Evolutionary conservation across 2,113 vertebrate genomes (phyloP).

Genomic region (Rhinogobius similis): DNA sequence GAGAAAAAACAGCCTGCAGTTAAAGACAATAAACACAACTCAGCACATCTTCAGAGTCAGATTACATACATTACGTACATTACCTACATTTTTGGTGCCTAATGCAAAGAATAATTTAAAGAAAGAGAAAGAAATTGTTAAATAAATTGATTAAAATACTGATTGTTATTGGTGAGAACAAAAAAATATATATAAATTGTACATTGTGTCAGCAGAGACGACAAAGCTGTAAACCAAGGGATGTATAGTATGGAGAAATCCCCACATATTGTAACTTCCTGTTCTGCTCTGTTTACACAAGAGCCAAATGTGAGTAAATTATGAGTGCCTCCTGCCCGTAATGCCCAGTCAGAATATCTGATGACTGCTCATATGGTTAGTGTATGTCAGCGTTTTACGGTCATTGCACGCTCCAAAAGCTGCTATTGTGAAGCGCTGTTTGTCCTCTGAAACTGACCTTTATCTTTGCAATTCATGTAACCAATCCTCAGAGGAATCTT

Average conservation of each 20-base stretch:
- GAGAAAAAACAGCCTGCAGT: too few species aligned
- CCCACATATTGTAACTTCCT: slow-evolving; percentile 32
- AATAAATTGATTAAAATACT: too few species aligned
- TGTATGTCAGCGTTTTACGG: slow-evolving; percentile 17
- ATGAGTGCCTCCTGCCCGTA: slow-evolving; percentile 28
- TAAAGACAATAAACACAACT: too few species aligned
- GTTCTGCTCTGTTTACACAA: slow-evolving; percentile 18
- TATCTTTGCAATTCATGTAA: neutral
- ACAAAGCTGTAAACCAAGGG: neutral
- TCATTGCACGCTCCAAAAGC: neutral
- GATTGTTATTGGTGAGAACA: too few species aligned
- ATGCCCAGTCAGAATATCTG: slow-evolving; percentile 8
- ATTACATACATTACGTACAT: too few species aligned
- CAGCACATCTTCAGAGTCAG: too few species aligned
- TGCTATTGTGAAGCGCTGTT: too few species aligned
- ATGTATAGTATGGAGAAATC: slow-evolving; percentile 7
- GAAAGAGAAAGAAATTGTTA: neutral
- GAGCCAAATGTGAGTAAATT: slow-evolving; percentile 1
- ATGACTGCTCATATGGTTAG: slow-evolving; percentile 22
- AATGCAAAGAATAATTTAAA: too few species aligned
- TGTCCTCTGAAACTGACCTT: neutral
- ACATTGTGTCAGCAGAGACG: neutral
- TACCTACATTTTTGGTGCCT: too few species aligned
- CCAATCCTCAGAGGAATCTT: too few species aligned
- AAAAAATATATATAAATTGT: too few species aligned